Evolutionary conservation across 2,888 invertebrate genomes (phyloP), one percentile per base, ranked within the genome.

Genomic region (Unio pictorum): DNA sequence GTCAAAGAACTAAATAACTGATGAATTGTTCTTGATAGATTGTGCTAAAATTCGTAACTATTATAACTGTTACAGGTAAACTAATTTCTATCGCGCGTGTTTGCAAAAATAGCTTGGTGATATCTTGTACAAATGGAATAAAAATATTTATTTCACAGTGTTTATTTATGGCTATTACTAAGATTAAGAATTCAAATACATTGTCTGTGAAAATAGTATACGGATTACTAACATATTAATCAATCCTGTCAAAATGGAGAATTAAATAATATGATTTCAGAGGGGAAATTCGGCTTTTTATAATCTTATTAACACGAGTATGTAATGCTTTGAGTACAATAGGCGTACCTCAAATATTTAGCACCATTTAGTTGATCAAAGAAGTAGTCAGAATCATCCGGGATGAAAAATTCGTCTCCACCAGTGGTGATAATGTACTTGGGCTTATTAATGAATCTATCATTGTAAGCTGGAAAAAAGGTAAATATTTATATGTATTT

Each of bases 381-480:
- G 71, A 80, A 84, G 66, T 79, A 81, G 63, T 80, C 72, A 4
- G 82, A 75, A 65, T 84, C 83, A 63, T 84, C 84, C 3, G 80
- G 81, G 30, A 83, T 68, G 67, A 84, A 85, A 70, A 83, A 84
- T 68, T 84, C 85, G 66, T 85, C 85, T 3, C 85, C 85, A 6
- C 74, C 71, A 4, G 81, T 78, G 23, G 71, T 77, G 56, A 85
- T 72, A 17, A 83, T 76, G 23, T 81, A 57, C 65, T 83, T 84
- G n/a, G 80, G 81, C 54, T 26, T 18, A 34, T 45, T 78, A 8
- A 86, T 80, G 18, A 83, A 66, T 67, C 85, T 87, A 4, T 83
- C 84, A 67, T 84, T 83, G 55, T 62, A 87, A 5, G 81, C 87
- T 87, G 78, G 7, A 78, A 71, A 8, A 34, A 55, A 18, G 3